Evolutionary conservation across 2,888 invertebrate species (phyloP).

Genomic region (Melolontha melolontha): DNA sequence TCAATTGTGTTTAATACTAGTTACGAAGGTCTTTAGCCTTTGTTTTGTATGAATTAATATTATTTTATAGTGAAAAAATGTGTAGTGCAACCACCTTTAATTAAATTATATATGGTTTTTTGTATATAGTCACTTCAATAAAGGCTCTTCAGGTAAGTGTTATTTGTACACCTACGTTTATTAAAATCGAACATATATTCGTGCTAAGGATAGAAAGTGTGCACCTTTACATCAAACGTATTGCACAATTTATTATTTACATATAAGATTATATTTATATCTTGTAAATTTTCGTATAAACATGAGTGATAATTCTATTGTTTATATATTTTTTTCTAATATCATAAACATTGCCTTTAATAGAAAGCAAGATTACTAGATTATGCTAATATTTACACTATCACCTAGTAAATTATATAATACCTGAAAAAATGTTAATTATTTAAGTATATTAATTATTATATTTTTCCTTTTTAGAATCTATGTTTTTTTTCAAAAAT

Average conservation of each 20-base stretch:
- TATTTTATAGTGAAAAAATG: conserved; percentile 20
- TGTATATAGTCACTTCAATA: not conserved
- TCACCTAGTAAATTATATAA: too few relatives aligned
- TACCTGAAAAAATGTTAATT: too few relatives aligned
- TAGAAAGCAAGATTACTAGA: too few relatives aligned
- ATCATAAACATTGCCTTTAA: not conserved
- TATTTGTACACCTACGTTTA: conserved; percentile 11
- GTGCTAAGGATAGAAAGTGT: conserved; percentile 19
- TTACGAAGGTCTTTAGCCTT: conserved; percentile 24
- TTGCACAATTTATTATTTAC: conserved; percentile 28
- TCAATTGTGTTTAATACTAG: conserved; percentile 13
- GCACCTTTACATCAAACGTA: not conserved
- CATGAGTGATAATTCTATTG: not conserved
- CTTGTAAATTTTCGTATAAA: not conserved
- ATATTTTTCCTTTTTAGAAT: too few relatives aligned
- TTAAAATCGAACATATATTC: conserved; percentile 8
- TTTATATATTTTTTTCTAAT: conserved; percentile 8
- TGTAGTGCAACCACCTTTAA: conserved; percentile 9
- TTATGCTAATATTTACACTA: too few relatives aligned
- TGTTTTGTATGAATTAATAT: conserved; percentile 9
- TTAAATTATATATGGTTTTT: not conserved
- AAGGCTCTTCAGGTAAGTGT: conserved; percentile 14
- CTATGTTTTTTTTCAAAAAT: too few relatives aligned
- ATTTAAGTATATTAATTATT: too few relatives aligned
- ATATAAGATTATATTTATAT: not conserved